Conservation (phyloP, 2,888 invertebrate genomes). For the Acanthoscelides obtectus region DNA sequence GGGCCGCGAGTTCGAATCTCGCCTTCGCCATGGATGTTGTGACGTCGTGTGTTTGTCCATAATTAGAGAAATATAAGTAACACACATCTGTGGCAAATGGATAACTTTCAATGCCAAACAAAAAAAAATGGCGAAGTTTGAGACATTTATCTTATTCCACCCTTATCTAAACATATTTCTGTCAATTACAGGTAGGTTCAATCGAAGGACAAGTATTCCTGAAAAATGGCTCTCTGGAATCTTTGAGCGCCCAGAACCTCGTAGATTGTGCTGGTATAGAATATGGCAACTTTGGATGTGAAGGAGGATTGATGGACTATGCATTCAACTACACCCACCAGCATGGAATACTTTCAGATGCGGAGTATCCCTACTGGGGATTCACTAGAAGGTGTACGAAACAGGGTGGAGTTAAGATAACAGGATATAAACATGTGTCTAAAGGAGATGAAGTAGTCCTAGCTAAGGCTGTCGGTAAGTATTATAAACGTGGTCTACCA, state of each 20-base stretch:
- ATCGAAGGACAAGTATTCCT: slow-evolving; percentile 24
- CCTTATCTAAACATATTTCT: no score
- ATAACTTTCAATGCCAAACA: no score
- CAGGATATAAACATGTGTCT: neutral
- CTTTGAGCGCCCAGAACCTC: slow-evolving; percentile 44
- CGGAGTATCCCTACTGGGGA: slow-evolving; percentile 41
- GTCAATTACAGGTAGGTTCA: slow-evolving; percentile 55
- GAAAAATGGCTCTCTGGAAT: slow-evolving; percentile 40
- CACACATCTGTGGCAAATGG: no score
- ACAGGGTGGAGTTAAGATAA: neutral
- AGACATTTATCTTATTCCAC: no score
- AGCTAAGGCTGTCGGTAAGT: neutral
- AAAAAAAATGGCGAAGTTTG: no score
- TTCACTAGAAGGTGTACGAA: slow-evolving; percentile 35
- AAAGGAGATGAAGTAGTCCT: neutral
- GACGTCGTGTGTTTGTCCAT: no score
- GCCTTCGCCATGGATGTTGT: no score
- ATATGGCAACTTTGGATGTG: slow-evolving; percentile 40
- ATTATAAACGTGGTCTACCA: neutral
- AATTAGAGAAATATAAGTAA: no score
- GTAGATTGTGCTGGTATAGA: slow-evolving; percentile 42
- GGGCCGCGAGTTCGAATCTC: no score
- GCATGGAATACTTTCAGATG: slow-evolving; percentile 27
- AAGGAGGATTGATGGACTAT: slow-evolving; percentile 43
- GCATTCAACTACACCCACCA: slow-evolving; percentile 42